Evolutionary conservation across 1,140 invertebrate genomes (phyloP).

Genomic region (Helicoverpa armigera): DNA sequence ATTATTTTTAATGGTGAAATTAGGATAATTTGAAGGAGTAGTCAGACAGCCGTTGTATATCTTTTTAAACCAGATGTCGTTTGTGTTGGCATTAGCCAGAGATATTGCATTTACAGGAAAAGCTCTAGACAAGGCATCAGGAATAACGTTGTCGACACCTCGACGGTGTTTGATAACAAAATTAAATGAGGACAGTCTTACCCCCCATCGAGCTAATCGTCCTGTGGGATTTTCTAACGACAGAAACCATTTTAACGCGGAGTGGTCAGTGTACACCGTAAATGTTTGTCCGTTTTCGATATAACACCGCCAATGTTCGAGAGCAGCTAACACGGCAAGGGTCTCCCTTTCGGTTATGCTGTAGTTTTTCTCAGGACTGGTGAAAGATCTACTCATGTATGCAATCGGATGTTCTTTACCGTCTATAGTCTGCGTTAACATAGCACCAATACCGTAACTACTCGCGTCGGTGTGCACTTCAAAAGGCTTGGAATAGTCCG

Average conservation of each 20-base stretch:
- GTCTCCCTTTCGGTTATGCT: conserved; percentile 13
- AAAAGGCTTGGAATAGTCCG: conserved; percentile 54
- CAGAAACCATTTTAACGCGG: conserved; percentile 16
- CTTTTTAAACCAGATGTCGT: neutral
- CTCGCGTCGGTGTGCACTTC: conserved; percentile 59
- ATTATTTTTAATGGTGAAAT: conserved; percentile 2
- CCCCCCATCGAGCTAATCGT: conserved; percentile 11
- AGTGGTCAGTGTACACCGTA: conserved; percentile 13
- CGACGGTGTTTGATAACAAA: conserved; percentile 23
- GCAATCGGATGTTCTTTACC: conserved; percentile 32
- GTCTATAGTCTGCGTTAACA: conserved; percentile 53
- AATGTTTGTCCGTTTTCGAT: conserved; percentile 3
- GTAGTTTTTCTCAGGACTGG: conserved; percentile 12
- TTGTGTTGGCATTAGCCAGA: neutral
- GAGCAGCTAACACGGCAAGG: conserved; percentile 2
- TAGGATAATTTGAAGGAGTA: neutral
- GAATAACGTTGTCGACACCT: neutral
- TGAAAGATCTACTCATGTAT: too few species aligned
- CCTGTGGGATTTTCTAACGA: conserved; percentile 8
- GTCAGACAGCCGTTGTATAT: conserved; percentile 5
- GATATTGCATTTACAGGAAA: conserved; percentile 1
- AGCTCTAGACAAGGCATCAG: conserved; percentile 1
- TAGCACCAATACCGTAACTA: conserved; percentile 57
- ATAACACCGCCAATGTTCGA: conserved; percentile 21
- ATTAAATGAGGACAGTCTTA: conserved; percentile 15